phyloP scores from a whole-genome alignment of 2,888 invertebrate species.

The Ramazzottius varieornatus region DNA sequence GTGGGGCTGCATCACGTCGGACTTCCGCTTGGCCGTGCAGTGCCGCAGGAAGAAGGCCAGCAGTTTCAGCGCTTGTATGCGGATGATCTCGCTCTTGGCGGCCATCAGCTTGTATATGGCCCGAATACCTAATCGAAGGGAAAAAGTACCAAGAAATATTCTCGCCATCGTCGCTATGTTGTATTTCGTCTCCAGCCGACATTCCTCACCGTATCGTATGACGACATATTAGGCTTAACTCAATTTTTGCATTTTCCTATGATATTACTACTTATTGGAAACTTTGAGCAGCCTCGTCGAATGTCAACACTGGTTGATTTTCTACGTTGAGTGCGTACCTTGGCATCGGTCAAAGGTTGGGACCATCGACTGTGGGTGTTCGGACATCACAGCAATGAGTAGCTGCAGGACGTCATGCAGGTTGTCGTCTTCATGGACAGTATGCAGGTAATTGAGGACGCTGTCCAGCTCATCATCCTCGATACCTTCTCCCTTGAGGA shows the following conservation, averaged over 20 bases:
- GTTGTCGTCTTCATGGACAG: conserved; percentile 96
- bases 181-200: too few species aligned
- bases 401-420: conserved; percentile 89
- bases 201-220: too few species aligned
- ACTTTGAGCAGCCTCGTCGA: neutral
- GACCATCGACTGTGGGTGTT: conserved; percentile 94
- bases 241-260: too few species aligned
- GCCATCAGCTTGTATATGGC: conserved; percentile 87
- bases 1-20: conserved; percentile 94
- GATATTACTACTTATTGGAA: too few species aligned
- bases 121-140: too few species aligned
- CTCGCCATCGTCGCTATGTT: too few species aligned
- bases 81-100: conserved; percentile 77
- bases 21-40: conserved; percentile 93
- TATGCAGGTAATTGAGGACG: conserved; percentile 85
- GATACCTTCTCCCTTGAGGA: conserved; percentile 83
- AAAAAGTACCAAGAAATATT: too few species aligned
- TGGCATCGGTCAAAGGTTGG: conserved; percentile 93
- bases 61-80: conserved; percentile 79
- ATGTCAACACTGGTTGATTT: neutral
- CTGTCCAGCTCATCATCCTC: conserved; percentile 97
- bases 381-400: conserved; percentile 84
- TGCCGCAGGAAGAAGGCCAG: conserved; percentile 89
- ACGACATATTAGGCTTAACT: too few species aligned
- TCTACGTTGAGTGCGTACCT: conserved; percentile 38